Evolutionary conservation across 2,888 invertebrate genomes (phyloP), one percentile per base, ranked within the genome.

Genomic region (Dendrolimus pini): DNA sequence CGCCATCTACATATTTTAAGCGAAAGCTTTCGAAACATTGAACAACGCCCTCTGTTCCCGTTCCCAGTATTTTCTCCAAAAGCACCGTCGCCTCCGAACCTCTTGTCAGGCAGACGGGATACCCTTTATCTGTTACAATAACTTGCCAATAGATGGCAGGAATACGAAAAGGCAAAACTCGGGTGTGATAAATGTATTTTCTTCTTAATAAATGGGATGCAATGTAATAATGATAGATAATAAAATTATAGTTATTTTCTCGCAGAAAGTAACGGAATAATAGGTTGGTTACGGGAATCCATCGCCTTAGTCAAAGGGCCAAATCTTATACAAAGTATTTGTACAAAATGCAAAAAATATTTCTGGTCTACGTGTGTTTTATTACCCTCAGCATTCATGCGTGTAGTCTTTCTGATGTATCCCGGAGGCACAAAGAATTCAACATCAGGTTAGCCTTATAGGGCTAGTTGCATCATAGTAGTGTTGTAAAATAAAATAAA

Each of bases 111-210:
- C 6, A 47, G 47, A 47, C 12, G 0, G 47, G 47, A 7, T 47
- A 47, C 47, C 12, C 9, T 12, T 12, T 12, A 10, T 12, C 12
- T 47, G 67, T 68, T 64, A 53, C 64, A 58, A 53, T 55, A 47
- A 59, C 18, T 57, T 56, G 57, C 58, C 69, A 69, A 75, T 59
- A 87, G 86, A 83, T 84, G 87, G 85, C 87, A 78, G 61, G 76
- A 66, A 59, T 59, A 66, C 52, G 57, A 55, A 62, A 55, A 58
- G 56, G 60, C 64, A 66, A 71, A 73, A 73, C 68, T 63, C 57
- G 58, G 75, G 77, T 82, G 78, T 80, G 79, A 83, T 77, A 74
- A 73, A 72, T 65, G 73, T 30, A 30, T 30, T 30, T 30, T 18
- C 1, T 30, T 30, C 3, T 30, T 30, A 18, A 30, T 30, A 30